Percentiles rank a stretch among this genome's conserved stretches.
phyloP scores from a whole-genome alignment of 2,797 vertebrate species.

The Syndactyla subalaris region DNA sequence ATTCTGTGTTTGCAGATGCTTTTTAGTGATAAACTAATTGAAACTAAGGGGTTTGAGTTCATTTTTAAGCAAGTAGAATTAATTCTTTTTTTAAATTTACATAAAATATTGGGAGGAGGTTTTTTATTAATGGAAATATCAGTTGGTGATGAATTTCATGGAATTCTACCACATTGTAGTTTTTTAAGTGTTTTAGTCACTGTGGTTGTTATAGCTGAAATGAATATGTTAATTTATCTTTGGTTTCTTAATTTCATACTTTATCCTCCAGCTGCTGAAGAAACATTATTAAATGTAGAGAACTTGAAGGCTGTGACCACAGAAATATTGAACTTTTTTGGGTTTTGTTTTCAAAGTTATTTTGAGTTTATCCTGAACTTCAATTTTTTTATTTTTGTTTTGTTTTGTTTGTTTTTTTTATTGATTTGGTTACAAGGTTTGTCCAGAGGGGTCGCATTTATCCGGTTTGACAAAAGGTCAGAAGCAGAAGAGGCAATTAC shows the following conservation, averaged over 20 bases:
- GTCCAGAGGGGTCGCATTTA: constrained; percentile 96
- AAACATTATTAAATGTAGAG: neutral
- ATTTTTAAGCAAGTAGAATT: neutral
- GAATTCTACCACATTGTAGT: neutral
- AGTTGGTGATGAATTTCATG: neutral
- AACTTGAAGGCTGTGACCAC: constrained; percentile 30
- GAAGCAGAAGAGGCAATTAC: constrained; percentile 98
- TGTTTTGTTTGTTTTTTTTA: neutral
- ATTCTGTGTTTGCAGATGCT: neutral
- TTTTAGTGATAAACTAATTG: neutral
- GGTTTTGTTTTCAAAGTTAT: constrained; percentile 67
- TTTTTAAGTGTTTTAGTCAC: neutral
- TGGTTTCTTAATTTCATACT: constrained; percentile 1
- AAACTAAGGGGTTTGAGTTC: neutral
- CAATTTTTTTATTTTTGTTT: neutral
- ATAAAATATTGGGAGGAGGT: neutral
- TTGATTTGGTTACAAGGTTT: constrained; percentile 83
- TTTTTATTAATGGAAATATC: neutral
- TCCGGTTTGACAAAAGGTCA: constrained; percentile 94
- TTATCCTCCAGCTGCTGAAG: neutral
- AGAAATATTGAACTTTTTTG: constrained; percentile 51
- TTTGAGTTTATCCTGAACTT: constrained; percentile 59
- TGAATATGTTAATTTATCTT: constrained; percentile 18
- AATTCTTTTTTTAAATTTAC: neutral
- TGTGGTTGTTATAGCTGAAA: neutral